Base-by-base conservation (phyloP, 2,888 invertebrate genomes). In the Cosmia trapezina region DNA sequence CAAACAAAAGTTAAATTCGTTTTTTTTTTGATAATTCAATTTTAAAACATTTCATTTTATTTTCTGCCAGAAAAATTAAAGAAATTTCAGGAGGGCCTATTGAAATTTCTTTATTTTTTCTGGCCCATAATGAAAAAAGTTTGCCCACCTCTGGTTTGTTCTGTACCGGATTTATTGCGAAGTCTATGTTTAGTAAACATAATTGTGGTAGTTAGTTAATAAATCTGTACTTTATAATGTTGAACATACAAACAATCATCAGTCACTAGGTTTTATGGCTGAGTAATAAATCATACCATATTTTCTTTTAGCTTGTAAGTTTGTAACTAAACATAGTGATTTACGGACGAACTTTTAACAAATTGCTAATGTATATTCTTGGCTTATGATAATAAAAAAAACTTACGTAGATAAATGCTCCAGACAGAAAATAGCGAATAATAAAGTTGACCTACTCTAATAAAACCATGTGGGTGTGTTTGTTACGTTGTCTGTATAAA, bases 151-250 rank as follows among this genome's bases (percentile, higher is more conserved):
- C 28, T 28, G 28, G 28, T 2, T 28, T 28, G 28, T 28, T 28
- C 41, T 57, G 17, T 33, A 17, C 49, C 17, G 2, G 11, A 45
- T 65, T 64, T 47, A 47, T 41, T 28, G 7, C 51, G 12, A 28
- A 68, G 14, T 5, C 33, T n/a, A 19, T 72, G 33, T 72, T 43
- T 61, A 47, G 9, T 62, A 62, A 80, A 57, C 33, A 62, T 43
- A 41, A 28, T 57, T 47, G 11, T 2, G 41, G 33, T 22, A 53
- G 79, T 63, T 22, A 53, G 79, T 63, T 73, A 63, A 72, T 76
- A 79, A 72, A 79, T 79, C 33, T 59, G 56, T 63, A 45, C 33
- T 79, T 51, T 59, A 73, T 72, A 49, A 72, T 43, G 33, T 61
- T 73, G 45, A 61, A 61, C 43, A 19, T 66, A 28, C 1, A 56